These are phyloP conservation scores for Zaprionus nigranus DNA, from an alignment of 1,140 invertebrate species.

Conservation along the genomic window DNA sequence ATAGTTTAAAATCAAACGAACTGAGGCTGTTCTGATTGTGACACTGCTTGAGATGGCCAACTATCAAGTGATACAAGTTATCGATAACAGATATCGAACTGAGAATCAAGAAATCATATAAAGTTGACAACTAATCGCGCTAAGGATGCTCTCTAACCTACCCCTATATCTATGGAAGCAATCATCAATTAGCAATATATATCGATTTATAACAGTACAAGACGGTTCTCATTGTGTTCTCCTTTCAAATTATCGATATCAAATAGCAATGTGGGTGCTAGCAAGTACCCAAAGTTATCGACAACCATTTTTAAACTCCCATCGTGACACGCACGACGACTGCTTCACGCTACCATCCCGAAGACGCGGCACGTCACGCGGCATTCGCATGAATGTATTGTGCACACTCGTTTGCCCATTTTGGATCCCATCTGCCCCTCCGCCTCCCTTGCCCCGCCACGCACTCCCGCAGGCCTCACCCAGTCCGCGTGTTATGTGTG, in stretches of 20 bases:
- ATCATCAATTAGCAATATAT: too few species aligned
- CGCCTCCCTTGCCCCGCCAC: neutral
- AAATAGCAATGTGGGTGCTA: neutral
- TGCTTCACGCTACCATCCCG: conserved; percentile 14
- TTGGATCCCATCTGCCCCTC: conserved; percentile 3
- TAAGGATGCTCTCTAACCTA: too few species aligned
- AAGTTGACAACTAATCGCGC: too few species aligned
- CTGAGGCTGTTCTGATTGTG: too few species aligned
- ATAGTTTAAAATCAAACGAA: too few species aligned
- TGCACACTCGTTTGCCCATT: conserved; percentile 32
- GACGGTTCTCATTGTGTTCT: too few species aligned
- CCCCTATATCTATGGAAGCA: too few species aligned
- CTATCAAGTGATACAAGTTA: neutral
- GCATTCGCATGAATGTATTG: conserved; percentile 32
- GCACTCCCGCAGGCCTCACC: neutral
- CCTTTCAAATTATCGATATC: too few species aligned
- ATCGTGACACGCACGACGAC: neutral
- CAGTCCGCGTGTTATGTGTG: conserved; percentile 42
- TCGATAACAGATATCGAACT: neutral
- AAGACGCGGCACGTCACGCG: conserved; percentile 8
- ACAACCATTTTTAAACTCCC: neutral
- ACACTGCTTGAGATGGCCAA: neutral
- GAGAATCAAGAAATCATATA: too few species aligned
- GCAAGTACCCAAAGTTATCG: neutral
- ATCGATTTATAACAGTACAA: too few species aligned